Evolutionary conservation across 2,113 vertebrate genomes (phyloP).

Genomic region (Cyanistes caeruleus): DNA sequence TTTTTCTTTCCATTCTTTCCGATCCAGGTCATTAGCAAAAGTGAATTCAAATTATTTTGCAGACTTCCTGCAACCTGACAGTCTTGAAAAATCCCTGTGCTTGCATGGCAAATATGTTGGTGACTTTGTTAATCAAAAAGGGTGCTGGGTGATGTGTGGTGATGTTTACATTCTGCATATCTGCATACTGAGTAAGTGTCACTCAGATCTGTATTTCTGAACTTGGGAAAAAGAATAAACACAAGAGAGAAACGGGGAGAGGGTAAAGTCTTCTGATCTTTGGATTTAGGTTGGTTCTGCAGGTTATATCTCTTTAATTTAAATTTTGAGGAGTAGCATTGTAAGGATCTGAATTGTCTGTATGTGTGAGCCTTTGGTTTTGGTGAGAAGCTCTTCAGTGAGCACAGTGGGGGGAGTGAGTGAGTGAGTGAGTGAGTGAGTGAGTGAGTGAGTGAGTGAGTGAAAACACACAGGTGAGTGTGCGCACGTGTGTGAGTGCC

Average conservation of each 20-base stretch:
- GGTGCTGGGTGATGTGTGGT: not conserved
- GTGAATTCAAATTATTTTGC: not conserved
- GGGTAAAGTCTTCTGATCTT: not conserved
- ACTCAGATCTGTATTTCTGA: not conserved
- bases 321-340: not conserved
- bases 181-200: not conserved
- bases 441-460: not conserved
- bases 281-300: not conserved
- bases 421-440: not conserved
- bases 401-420: fast-evolving
- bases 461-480: fast-evolving
- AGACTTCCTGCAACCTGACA: not conserved
- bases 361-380: not conserved
- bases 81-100: not conserved
- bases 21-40: not conserved
- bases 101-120: conserved; percentile 8
- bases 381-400: not conserved
- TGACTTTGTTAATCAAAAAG: not conserved
- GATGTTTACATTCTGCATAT: conserved; percentile 2
- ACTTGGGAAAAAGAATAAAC: not conserved
- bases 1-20: not conserved
- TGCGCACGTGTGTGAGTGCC: fast-evolving
- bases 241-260: not conserved
- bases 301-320: not conserved
- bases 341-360: not conserved